Conservation (phyloP, 2,113 vertebrate species). For the Cololabis saira region DNA sequence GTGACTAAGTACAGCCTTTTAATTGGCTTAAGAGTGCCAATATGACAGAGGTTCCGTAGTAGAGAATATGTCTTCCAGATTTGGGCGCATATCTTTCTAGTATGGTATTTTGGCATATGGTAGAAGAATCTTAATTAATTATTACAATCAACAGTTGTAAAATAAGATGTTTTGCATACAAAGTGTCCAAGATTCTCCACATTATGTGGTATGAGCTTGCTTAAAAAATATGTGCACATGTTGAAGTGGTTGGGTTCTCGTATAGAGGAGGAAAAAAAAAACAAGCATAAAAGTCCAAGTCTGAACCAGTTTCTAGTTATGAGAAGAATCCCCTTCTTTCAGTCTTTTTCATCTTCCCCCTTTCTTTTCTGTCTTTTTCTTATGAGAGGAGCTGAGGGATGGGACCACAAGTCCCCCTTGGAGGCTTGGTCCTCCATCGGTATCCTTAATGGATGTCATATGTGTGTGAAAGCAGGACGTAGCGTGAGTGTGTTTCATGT, state of each 20-base stretch:
- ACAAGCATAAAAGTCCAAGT: constrained; percentile 3
- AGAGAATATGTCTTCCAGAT: too few relatives aligned
- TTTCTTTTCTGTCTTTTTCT: constrained; percentile 44
- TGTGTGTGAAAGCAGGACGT: constrained; percentile 79
- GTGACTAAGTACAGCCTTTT: too few relatives aligned
- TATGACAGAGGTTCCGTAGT: too few relatives aligned
- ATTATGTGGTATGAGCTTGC: constrained; percentile 12
- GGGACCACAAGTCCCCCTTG: constrained; percentile 69
- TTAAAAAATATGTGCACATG: constrained; percentile 27
- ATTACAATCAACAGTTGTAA: not conserved
- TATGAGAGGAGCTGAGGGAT: constrained; percentile 63
- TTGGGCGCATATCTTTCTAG: too few relatives aligned
- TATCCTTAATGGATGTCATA: constrained; percentile 84
- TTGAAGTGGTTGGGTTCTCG: constrained; percentile 21
- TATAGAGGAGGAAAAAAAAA: not conserved
- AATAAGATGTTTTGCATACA: constrained; percentile 5
- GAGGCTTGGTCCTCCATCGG: constrained; percentile 71
- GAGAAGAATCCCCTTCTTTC: constrained; percentile 51
- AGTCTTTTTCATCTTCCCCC: constrained; percentile 36
- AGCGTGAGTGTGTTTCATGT: constrained; percentile 85
- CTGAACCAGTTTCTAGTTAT: constrained; percentile 50
- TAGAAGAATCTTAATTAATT: not conserved
- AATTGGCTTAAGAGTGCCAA: too few relatives aligned
- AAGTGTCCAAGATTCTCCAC: constrained; percentile 4
- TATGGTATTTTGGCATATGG: too few relatives aligned